Evolutionary conservation across 2,113 vertebrate genomes (phyloP).

Genomic region (Speoplatyrhinus poulsoni): DNA sequence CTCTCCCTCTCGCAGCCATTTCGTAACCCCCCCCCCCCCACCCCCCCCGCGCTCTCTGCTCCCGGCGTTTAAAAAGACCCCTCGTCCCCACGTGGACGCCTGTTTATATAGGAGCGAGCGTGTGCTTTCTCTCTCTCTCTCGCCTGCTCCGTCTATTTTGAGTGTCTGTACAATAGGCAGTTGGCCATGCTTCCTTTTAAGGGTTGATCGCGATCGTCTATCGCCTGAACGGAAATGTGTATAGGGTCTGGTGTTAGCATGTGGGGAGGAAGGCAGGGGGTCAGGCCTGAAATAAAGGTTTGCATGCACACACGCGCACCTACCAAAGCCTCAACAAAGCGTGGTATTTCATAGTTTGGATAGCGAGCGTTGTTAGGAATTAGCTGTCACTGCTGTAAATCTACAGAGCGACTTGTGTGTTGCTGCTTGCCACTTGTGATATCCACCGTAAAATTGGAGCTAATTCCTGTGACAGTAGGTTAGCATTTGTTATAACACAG

Average conservation of each 20-base stretch:
- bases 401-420: conserved; percentile 33
- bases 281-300: conserved; percentile 38
- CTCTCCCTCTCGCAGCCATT: conserved; percentile 14
- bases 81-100: conserved; percentile 48
- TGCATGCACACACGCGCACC: conserved; percentile 1
- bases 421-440: conserved; percentile 11
- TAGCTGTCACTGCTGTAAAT: conserved; percentile 47
- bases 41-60: conserved; percentile 13
- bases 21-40: conserved; percentile 15
- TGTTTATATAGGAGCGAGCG: conserved; percentile 74
- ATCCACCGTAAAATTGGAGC: conserved; percentile 29
- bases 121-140: conserved; percentile 67
- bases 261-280: conserved; percentile 29
- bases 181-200: conserved; percentile 76
- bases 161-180: conserved; percentile 65
- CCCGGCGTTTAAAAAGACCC: conserved; percentile 54
- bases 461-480: conserved; percentile 45
- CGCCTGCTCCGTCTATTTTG: conserved; percentile 26
- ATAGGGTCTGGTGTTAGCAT: conserved; percentile 52
- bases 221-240: conserved; percentile 55
- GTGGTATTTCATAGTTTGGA: conserved; percentile 50
- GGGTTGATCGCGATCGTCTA: conserved; percentile 62
- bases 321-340: conserved; percentile 28
- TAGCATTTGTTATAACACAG: conserved; percentile 53
- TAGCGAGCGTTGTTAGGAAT: conserved; percentile 54